These are phyloP conservation scores for Lithobates pipiens DNA, from an alignment of 2,797 vertebrate genomes.

Conservation along the genomic window DNA sequence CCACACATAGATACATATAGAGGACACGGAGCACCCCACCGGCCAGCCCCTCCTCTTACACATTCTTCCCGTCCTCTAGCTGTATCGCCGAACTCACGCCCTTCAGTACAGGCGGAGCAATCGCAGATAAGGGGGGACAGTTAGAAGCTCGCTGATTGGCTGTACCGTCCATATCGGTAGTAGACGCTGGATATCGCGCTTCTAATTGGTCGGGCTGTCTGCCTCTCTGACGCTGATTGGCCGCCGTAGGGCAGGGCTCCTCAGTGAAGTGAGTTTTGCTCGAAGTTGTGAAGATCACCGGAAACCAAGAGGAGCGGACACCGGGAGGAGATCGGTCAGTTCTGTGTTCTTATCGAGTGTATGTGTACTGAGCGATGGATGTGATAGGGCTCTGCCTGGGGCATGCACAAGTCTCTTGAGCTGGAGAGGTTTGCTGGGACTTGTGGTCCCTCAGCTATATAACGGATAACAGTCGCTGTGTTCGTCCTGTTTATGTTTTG, in stretches of 20 bases:
- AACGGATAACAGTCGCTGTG: too few species aligned
- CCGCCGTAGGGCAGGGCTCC: not conserved
- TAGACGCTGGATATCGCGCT: not conserved
- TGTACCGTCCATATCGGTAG: not conserved
- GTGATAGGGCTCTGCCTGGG: too few species aligned
- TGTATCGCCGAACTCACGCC: too few species aligned
- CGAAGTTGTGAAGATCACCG: conserved; percentile 20
- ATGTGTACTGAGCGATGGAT: too few species aligned
- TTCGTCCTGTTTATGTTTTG: too few species aligned
- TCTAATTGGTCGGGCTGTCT: conserved; percentile 27
- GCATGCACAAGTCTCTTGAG: too few species aligned
- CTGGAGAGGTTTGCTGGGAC: not conserved
- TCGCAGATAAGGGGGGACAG: not conserved
- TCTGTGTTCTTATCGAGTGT: too few species aligned
- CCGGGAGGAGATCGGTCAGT: not conserved
- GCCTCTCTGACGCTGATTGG: conserved; percentile 19
- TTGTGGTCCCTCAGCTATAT: not conserved
- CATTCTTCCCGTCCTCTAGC: too few species aligned
- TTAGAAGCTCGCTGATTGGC: conserved; percentile 27
- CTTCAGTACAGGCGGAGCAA: not conserved
- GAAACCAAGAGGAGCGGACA: conserved; percentile 16
- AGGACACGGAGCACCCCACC: too few species aligned
- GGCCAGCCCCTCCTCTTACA: too few species aligned
- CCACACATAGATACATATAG: too few species aligned
- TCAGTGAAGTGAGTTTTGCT: conserved; percentile 18